These are phyloP conservation scores for Boloria selene DNA, from an alignment of 2,888 invertebrate genomes.

Conservation along the genomic window DNA sequence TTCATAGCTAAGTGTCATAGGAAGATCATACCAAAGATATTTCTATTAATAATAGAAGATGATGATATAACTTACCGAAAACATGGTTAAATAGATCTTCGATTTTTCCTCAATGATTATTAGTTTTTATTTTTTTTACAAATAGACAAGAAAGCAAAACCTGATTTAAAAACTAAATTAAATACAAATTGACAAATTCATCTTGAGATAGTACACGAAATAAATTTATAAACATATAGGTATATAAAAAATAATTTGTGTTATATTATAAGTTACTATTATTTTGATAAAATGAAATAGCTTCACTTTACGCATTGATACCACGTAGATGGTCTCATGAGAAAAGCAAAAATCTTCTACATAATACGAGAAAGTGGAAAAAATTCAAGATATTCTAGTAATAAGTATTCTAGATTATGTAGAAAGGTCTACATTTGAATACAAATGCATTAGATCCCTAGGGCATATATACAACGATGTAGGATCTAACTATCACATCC, in stretches of 20 bases:
- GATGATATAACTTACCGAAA: too few species aligned
- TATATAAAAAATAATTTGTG: not conserved
- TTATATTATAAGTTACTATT: not conserved
- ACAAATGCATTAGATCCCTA: slow-evolving; percentile 54
- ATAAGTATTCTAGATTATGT: slow-evolving; percentile 47
- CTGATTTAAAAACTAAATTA: too few species aligned
- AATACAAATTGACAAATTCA: too few species aligned
- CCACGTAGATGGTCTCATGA: slow-evolving; percentile 15
- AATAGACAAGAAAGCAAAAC: too few species aligned
- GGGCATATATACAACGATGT: slow-evolving; percentile 42
- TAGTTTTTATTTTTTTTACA: too few species aligned
- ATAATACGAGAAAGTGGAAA: slow-evolving; percentile 1
- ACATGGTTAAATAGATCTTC: too few species aligned
- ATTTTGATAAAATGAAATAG: too few species aligned
- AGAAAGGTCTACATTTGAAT: slow-evolving; percentile 55
- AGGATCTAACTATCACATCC: slow-evolving; percentile 32
- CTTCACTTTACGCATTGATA: not conserved
- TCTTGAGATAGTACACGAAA: too few species aligned
- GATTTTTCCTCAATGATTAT: too few species aligned
- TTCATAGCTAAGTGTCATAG: too few species aligned
- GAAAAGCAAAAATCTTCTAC: not conserved
- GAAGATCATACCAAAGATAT: too few species aligned
- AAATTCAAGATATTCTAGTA: slow-evolving; percentile 29
- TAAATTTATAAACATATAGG: not conserved
- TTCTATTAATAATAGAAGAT: too few species aligned